phyloP scores from a whole-genome alignment of 2,113 vertebrate genomes.

The Turdus rufiventris region DNA sequence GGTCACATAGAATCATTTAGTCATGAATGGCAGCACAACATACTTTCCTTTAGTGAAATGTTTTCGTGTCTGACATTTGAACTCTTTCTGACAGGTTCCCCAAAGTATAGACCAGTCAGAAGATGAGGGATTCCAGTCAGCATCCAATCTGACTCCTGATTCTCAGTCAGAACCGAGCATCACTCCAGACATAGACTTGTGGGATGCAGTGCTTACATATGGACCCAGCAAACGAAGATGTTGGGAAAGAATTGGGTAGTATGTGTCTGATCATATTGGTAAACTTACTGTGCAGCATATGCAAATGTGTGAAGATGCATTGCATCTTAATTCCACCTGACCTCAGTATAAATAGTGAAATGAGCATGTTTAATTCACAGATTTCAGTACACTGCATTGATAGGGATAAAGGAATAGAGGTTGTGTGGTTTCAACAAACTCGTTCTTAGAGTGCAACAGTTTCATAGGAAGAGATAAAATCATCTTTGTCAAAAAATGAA shows the following conservation, averaged over 20 bases:
- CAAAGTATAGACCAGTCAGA: conserved; percentile 90
- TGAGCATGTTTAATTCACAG: neutral
- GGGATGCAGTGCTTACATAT: conserved; percentile 87
- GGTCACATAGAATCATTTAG: neutral
- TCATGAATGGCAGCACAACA: neutral
- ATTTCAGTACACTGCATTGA: neutral
- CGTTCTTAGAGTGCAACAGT: neutral
- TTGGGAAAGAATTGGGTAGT: conserved; percentile 97
- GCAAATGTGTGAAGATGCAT: neutral
- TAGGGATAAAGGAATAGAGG: neutral
- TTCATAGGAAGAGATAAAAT: neutral
- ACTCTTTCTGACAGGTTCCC: conserved; percentile 79
- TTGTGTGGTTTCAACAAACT: neutral
- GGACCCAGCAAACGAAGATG: conserved; percentile 86
- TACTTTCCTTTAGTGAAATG: neutral
- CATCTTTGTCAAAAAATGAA: neutral
- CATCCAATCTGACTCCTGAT: conserved; percentile 96
- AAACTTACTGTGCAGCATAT: neutral
- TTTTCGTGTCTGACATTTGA: neutral
- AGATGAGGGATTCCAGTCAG: conserved; percentile 96
- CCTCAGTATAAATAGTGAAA: neutral
- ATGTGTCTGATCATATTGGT: conserved; percentile 27
- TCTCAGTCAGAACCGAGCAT: conserved; percentile 89
- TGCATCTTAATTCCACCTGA: neutral
- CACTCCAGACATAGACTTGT: conserved; percentile 86